These are phyloP conservation scores for Hyperoplus immaculatus DNA, from an alignment of 2,797 vertebrate species.

Conservation along the genomic window DNA sequence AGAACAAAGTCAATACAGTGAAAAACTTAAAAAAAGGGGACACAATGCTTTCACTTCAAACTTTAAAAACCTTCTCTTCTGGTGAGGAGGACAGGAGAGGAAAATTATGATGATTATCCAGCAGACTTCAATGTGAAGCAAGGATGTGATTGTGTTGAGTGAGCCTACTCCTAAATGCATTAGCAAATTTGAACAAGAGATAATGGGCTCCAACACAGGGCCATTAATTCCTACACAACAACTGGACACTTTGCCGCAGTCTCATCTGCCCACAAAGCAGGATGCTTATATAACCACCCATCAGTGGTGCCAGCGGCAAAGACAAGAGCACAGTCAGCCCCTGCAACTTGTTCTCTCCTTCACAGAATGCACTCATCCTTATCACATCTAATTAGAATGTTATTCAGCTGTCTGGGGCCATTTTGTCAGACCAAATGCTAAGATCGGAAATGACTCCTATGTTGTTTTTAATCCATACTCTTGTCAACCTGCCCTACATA, in stretches of 20 bases:
- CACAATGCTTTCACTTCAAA: constrained; percentile 81
- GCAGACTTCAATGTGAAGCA: constrained; percentile 55
- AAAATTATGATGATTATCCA: constrained; percentile 65
- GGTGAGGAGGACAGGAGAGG: constrained; percentile 68
- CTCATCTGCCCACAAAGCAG: constrained; percentile 76
- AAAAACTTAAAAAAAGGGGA: constrained; percentile 87
- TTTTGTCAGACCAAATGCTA: constrained; percentile 46
- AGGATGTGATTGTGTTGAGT: constrained; percentile 38
- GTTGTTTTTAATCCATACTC: constrained; percentile 20
- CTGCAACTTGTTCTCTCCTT: constrained; percentile 63
- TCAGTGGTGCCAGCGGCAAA: constrained; percentile 69
- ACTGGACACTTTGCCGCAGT: constrained; percentile 72
- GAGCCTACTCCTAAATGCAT: constrained; percentile 39
- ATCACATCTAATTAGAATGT: constrained; percentile 54
- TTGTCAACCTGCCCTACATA: constrained; percentile 50
- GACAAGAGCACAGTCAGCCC: constrained; percentile 69
- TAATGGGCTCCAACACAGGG: constrained; percentile 34
- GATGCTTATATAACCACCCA: constrained; percentile 74
- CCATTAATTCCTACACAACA: constrained; percentile 72
- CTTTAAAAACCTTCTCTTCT: constrained; percentile 70
- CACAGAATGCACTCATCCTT: constrained; percentile 64
- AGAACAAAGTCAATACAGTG: constrained; percentile 90
- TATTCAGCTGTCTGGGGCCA: constrained; percentile 57
- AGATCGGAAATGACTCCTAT: constrained; percentile 31
- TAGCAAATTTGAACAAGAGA: constrained; percentile 52